A percentile compares a stretch with the other conserved stretches of the same genome.
Evolutionary conservation across 2,888 invertebrate genomes (phyloP).

Genomic region (Luperina testacea): DNA sequence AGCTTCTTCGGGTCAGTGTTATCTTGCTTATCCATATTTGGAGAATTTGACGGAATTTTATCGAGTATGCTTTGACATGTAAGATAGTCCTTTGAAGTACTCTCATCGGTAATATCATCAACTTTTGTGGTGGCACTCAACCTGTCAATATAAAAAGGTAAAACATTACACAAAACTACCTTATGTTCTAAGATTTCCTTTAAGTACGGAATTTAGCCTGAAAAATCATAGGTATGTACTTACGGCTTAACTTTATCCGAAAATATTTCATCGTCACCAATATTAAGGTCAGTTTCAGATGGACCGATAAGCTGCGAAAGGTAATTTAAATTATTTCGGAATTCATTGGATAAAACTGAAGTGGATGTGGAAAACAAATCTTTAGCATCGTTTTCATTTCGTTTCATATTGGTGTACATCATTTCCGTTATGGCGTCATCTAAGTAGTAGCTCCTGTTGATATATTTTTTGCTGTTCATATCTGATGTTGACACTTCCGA

Average conservation of each 20-base stretch:
- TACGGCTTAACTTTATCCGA: slow-evolving; percentile 49
- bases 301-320: slow-evolving; percentile 68
- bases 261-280: slow-evolving; percentile 32
- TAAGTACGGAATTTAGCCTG: not conserved
- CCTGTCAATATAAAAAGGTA: slow-evolving; percentile 28
- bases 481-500: slow-evolving; percentile 59
- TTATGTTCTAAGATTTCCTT: not conserved
- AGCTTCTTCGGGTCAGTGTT: slow-evolving; percentile 65
- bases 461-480: slow-evolving; percentile 72
- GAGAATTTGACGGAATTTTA: slow-evolving; percentile 66
- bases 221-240: slow-evolving; percentile 27
- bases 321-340: slow-evolving; percentile 68
- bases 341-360: slow-evolving; percentile 74
- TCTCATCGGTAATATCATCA: slow-evolving; percentile 27
- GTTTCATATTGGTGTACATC: slow-evolving; percentile 75
- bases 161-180: not conserved
- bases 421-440: slow-evolving; percentile 83
- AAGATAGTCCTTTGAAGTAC: slow-evolving; percentile 23
- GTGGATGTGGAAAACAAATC: slow-evolving; percentile 70
- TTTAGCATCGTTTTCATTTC: slow-evolving; percentile 65
- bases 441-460: slow-evolving; percentile 79
- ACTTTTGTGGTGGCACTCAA: not conserved
- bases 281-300: slow-evolving; percentile 65
- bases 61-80: slow-evolving; percentile 47
- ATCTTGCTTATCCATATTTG: slow-evolving; percentile 48